These are phyloP conservation scores for Sebastes baramenuke DNA, from an alignment of 2,797 vertebrate genomes.

Conservation along the genomic window DNA sequence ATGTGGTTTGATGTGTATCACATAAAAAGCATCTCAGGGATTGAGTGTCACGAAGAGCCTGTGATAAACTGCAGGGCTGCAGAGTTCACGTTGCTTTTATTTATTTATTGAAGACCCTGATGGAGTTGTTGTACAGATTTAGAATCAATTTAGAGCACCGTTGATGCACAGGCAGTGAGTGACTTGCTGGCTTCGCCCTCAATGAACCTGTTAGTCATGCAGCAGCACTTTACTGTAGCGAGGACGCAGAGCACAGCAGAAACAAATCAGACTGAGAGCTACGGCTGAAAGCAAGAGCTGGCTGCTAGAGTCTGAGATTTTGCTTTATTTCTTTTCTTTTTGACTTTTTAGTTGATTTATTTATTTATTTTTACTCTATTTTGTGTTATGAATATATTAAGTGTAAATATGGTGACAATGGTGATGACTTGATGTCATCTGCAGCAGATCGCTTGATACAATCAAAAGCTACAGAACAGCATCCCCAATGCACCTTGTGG, in stretches of 20 bases:
- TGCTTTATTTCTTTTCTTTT: background rate
- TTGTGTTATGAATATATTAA: background rate
- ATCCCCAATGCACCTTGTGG: no score
- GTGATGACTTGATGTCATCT: background rate
- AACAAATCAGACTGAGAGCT: conserved; percentile 41
- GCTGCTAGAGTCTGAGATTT: background rate
- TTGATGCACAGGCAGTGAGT: conserved; percentile 32
- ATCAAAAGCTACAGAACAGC: background rate
- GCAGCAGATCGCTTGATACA: background rate
- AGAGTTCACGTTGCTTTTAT: conserved; percentile 39
- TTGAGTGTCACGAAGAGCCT: conserved; percentile 18
- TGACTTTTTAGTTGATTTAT: background rate
- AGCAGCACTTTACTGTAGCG: conserved; percentile 44
- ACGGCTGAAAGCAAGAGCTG: conserved; percentile 12
- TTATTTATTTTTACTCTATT: background rate
- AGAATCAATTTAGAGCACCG: conserved; percentile 61
- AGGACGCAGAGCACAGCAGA: conserved; percentile 28
- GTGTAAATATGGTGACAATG: background rate
- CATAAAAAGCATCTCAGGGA: conserved; percentile 38
- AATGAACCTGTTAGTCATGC: conserved; percentile 57
- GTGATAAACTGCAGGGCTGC: conserved; percentile 18
- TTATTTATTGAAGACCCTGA: conserved; percentile 71
- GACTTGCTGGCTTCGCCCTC: conserved; percentile 24
- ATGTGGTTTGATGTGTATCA: conserved; percentile 36
- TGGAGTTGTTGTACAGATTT: conserved; percentile 63